Conservation (phyloP, 2,797 vertebrate genomes). For the Melanotaenia nigrans region DNA sequence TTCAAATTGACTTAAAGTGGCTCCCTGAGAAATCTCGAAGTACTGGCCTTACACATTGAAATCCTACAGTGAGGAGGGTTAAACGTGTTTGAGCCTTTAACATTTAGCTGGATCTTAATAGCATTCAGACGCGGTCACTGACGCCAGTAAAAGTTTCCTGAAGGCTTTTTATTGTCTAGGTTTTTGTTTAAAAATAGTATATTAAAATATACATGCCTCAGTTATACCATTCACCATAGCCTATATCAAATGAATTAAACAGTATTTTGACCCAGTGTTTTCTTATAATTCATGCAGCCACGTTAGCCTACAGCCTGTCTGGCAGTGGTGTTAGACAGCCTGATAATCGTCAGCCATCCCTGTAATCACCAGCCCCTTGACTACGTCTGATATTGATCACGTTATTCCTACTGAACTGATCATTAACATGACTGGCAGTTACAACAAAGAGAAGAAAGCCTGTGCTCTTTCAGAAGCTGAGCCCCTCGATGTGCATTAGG, state of each 20-base stretch:
- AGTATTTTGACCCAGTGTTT: neutral
- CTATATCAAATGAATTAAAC: neutral
- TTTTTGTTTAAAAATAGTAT: no score
- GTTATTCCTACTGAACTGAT: slow-evolving; percentile 74
- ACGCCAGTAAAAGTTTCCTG: neutral
- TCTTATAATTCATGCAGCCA: slow-evolving; percentile 18
- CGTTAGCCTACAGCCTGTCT: slow-evolving; percentile 45
- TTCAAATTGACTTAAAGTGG: neutral
- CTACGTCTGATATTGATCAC: slow-evolving; percentile 80
- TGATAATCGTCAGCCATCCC: slow-evolving; percentile 62
- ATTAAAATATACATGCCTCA: no score
- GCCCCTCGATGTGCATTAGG: slow-evolving; percentile 68
- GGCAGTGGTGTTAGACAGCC: slow-evolving; percentile 47
- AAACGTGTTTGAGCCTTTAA: neutral
- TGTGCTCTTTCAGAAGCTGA: slow-evolving; percentile 66
- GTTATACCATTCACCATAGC: no score
- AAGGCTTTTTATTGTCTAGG: neutral
- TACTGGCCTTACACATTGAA: neutral
- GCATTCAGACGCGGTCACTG: neutral
- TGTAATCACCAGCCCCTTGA: slow-evolving; percentile 71
- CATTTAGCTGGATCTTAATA: neutral
- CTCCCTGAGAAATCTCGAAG: neutral
- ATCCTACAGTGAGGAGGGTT: neutral
- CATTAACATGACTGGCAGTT: slow-evolving; percentile 81
- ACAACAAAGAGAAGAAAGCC: slow-evolving; percentile 76